A percentile compares a stretch with the other conserved stretches of the same genome.
phyloP scores from a whole-genome alignment of 2,113 vertebrate species.

The Todiramphus saurophagus region DNA sequence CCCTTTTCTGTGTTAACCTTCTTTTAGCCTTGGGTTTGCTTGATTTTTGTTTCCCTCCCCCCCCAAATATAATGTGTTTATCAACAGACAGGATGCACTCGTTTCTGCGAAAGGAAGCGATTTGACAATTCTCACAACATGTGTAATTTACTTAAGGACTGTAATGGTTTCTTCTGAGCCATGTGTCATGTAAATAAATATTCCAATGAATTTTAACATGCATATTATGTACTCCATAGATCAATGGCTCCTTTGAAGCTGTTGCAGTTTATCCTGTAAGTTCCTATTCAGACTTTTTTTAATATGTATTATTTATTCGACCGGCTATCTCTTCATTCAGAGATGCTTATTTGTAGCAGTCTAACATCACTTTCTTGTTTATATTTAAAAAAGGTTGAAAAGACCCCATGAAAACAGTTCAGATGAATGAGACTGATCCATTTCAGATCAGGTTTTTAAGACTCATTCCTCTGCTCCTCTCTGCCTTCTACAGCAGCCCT shows the following conservation, averaged over 20 bases:
- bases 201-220: slow-evolving; percentile 36
- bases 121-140: slow-evolving; percentile 43
- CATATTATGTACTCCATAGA: slow-evolving; percentile 60
- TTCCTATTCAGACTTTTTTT: slow-evolving; percentile 49
- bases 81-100: neutral
- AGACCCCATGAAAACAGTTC: neutral
- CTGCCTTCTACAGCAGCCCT: neutral
- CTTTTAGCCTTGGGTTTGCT: neutral
- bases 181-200: slow-evolving; percentile 50
- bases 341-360: neutral
- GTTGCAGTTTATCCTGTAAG: slow-evolving; percentile 43
- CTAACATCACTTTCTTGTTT: neutral
- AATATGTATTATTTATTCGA: slow-evolving; percentile 51
- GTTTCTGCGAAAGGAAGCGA: slow-evolving; percentile 41
- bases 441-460: too few relatives aligned
- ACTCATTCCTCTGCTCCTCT: neutral
- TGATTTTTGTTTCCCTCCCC: neutral
- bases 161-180: slow-evolving; percentile 46
- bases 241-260: slow-evolving; percentile 65
- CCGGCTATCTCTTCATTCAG: slow-evolving; percentile 39
- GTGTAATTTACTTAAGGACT: slow-evolving; percentile 60
- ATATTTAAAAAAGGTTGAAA: slow-evolving; percentile 41
- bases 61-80: neutral
- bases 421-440: neutral
- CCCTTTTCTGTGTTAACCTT: neutral